Evolutionary conservation across 1,140 invertebrate genomes (phyloP).

Genomic region (Drosophila triauraria): DNA sequence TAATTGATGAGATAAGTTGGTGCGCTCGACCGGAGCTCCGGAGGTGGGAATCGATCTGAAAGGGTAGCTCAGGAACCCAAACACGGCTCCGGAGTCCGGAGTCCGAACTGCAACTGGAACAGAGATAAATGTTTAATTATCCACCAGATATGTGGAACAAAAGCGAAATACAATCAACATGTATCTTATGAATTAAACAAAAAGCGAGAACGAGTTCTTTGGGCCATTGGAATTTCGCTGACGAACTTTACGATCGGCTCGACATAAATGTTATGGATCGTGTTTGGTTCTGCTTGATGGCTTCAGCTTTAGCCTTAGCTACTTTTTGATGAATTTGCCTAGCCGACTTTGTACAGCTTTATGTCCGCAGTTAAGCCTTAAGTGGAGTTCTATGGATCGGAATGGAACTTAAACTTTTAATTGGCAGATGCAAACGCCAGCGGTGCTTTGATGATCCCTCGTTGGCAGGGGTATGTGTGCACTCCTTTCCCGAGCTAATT

Average conservation of each 20-base stretch:
- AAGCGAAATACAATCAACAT: conserved; percentile 21
- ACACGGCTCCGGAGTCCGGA: conserved; percentile 2
- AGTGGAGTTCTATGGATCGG: conserved; percentile 32
- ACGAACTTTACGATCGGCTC: conserved; percentile 53
- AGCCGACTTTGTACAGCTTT: conserved; percentile 38
- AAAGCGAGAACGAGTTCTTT: conserved; percentile 40
- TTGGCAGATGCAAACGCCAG: conserved; percentile 18
- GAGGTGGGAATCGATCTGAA: conserved; percentile 25
- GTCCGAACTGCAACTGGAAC: conserved; percentile 40
- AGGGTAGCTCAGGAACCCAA: conserved; percentile 28
- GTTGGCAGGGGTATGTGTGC: not conserved
- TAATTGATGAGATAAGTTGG: conserved; percentile 71
- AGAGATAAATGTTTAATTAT: conserved; percentile 52
- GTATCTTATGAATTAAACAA: conserved; percentile 45
- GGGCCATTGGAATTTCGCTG: conserved; percentile 33
- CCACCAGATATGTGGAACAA: conserved; percentile 39
- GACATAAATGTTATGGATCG: conserved; percentile 55
- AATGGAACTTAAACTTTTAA: conserved; percentile 40
- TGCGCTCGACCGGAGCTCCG: conserved; percentile 41
- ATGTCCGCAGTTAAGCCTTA: conserved; percentile 60
- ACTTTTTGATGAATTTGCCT: conserved; percentile 56
- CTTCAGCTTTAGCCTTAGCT: conserved; percentile 23
- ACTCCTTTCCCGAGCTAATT: conserved; percentile 35
- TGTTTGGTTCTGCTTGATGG: conserved; percentile 34
- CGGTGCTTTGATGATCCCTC: not conserved